Evolutionary conservation across 2,888 invertebrate species (phyloP).

Genomic region (Sinodicranocentrus sp.): DNA sequence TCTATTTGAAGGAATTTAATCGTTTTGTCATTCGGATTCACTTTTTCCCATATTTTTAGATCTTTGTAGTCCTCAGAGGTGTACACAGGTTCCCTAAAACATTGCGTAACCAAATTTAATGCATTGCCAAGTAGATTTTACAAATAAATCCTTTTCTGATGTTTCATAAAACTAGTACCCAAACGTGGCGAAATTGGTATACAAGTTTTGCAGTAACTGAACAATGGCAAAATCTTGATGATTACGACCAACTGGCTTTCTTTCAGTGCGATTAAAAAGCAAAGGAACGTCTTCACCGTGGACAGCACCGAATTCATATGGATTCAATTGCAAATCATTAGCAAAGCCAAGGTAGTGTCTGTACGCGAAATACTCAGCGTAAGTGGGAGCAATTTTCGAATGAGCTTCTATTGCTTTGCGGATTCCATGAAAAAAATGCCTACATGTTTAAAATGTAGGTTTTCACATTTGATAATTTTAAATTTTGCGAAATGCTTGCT

Average conservation of each 20-base stretch:
- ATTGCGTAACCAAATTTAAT: neutral
- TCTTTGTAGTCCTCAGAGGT: conserved; percentile 62
- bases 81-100: conserved; percentile 62
- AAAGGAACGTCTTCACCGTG: conserved; percentile 64
- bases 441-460: neutral
- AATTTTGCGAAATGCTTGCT: too few relatives aligned
- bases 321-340: conserved; percentile 60
- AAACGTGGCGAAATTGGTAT: conserved; percentile 64
- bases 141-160: neutral
- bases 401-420: conserved; percentile 55
- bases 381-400: conserved; percentile 67
- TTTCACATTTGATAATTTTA: too few relatives aligned
- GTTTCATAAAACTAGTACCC: conserved; percentile 32
- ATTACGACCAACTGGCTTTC: conserved; percentile 58
- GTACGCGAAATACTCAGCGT: conserved; percentile 61
- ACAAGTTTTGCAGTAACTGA: conserved; percentile 62
- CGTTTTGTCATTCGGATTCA: conserved; percentile 30
- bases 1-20: conserved; percentile 63
- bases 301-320: conserved; percentile 65
- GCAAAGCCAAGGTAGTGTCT: conserved; percentile 63
- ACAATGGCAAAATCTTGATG: conserved; percentile 65
- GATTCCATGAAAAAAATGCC: conserved; percentile 67
- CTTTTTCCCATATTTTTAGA: conserved; percentile 53
- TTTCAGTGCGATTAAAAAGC: conserved; percentile 64
- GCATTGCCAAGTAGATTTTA: neutral